A percentile compares a stretch with the other conserved stretches of the same genome.
Evolutionary conservation across 2,797 vertebrate genomes (phyloP).

Genomic region (Linurgus olivaceus): DNA sequence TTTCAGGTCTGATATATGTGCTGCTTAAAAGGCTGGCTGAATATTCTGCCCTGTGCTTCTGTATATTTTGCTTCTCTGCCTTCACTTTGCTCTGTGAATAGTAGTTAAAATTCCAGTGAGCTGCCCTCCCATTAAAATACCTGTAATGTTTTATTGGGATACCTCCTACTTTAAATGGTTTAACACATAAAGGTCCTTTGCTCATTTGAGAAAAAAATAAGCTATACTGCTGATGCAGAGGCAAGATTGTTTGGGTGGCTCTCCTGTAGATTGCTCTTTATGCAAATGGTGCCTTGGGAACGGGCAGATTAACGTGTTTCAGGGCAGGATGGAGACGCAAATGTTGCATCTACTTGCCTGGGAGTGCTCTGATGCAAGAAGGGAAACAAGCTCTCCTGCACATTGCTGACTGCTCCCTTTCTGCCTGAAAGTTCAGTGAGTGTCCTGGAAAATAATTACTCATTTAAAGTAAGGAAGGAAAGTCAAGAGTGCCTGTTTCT

Average conservation of each 20-base stretch:
- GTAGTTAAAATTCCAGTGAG: conserved; percentile 16
- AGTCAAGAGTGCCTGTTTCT: not conserved
- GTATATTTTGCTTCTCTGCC: not conserved
- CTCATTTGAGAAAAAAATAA: conserved; percentile 9
- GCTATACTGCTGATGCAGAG: not conserved
- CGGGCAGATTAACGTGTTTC: not conserved
- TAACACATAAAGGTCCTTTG: conserved; percentile 7
- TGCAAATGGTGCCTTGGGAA: conserved; percentile 59
- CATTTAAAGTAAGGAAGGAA: not conserved
- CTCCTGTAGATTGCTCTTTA: conserved; percentile 9
- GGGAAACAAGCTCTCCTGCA: not conserved
- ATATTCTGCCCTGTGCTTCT: not conserved
- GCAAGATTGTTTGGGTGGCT: conserved; percentile 1
- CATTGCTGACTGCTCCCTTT: not conserved
- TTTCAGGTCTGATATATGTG: not conserved
- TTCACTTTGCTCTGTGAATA: not conserved
- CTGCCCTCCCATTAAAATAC: conserved; percentile 17
- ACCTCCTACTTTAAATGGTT: conserved; percentile 15
- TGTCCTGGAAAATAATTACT: not conserved
- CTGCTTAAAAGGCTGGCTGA: not conserved
- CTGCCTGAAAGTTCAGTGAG: not conserved
- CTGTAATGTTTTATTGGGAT: conserved; percentile 42
- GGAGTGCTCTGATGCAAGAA: not conserved
- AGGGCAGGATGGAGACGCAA: not conserved
- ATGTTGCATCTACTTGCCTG: conserved; percentile 7